phyloP scores from a whole-genome alignment of 2,113 vertebrate species.

The Sisor rabdophorus region DNA sequence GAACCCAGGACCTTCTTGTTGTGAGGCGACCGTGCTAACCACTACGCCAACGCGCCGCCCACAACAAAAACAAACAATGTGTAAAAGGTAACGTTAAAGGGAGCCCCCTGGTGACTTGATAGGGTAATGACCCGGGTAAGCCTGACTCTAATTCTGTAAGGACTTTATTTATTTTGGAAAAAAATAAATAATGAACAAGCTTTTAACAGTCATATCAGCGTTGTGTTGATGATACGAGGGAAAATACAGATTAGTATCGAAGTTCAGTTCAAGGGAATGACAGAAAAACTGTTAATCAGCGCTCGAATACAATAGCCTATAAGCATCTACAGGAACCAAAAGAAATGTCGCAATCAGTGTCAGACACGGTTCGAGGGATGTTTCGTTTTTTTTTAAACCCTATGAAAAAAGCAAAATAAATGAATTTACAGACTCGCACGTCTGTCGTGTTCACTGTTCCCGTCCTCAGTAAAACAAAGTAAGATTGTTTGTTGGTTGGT shows the following conservation, averaged over 20 bases:
- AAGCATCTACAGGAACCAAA: constrained; percentile 22
- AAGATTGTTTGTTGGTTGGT: not conserved
- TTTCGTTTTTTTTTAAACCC: not conserved
- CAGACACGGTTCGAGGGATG: constrained; percentile 41
- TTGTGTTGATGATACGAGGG: constrained; percentile 50
- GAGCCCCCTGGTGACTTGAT: too few species aligned
- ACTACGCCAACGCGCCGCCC: too few species aligned
- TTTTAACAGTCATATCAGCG: constrained; percentile 36
- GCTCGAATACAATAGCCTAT: constrained; percentile 45
- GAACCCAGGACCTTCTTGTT: too few species aligned
- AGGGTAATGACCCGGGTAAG: too few species aligned
- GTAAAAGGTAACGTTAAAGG: too few species aligned
- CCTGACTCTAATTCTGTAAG: too few species aligned
- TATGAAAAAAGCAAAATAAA: not conserved
- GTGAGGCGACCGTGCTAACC: too few species aligned
- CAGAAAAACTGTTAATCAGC: constrained; percentile 55
- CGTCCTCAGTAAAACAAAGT: not conserved
- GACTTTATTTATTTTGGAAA: constrained; percentile 43
- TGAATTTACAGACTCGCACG: not conserved
- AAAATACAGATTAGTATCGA: constrained; percentile 22
- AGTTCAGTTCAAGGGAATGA: constrained; percentile 29
- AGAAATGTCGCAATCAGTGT: constrained; percentile 54
- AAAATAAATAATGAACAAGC: constrained; percentile 36
- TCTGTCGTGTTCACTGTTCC: not conserved
- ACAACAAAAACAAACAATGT: too few species aligned